A percentile compares a stretch with the other conserved stretches of the same genome.
These are phyloP conservation scores for Plecturocebus donacophilus DNA, from an alignment of 2,113 vertebrate genomes.

Conservation along the genomic window DNA sequence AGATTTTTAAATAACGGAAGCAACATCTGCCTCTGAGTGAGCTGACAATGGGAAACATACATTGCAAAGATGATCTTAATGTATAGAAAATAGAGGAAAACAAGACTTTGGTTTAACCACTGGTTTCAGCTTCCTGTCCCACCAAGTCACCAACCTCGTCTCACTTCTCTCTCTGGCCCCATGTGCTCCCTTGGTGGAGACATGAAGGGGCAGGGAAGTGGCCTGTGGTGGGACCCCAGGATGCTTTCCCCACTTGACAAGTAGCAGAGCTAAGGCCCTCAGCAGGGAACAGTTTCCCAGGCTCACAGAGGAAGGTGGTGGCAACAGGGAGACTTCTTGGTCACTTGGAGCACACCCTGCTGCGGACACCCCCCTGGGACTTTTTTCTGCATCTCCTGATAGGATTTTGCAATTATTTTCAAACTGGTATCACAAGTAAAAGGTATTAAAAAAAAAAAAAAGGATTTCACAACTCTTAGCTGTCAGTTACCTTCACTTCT, in stretches of 20 bases:
- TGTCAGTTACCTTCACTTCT: not conserved
- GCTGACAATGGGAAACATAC: not conserved
- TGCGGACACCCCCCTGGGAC: not conserved
- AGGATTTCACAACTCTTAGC: not conserved
- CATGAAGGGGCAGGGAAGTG: not conserved
- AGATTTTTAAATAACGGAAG: slow-evolving; percentile 35
- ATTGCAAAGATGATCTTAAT: not conserved
- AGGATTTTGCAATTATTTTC: not conserved
- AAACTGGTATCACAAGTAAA: too few relatives aligned
- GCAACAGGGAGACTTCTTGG: not conserved
- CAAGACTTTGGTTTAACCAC: not conserved
- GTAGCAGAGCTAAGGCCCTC: not conserved
- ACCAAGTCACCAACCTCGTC: not conserved
- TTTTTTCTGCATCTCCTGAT: not conserved
- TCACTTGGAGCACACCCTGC: not conserved
- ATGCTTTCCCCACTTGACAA: not conserved
- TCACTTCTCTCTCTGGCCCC: not conserved
- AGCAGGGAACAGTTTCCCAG: not conserved
- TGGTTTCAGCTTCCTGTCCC: slow-evolving; percentile 36
- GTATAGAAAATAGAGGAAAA: not conserved
- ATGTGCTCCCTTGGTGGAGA: not conserved
- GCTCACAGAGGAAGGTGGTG: not conserved
- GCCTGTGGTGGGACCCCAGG: not conserved
- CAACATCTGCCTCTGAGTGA: slow-evolving; percentile 4
- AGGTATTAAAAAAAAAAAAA: too few relatives aligned